Base-by-base conservation (phyloP, 1,140 invertebrate genomes). In the Hesperophylax magnus region DNA sequence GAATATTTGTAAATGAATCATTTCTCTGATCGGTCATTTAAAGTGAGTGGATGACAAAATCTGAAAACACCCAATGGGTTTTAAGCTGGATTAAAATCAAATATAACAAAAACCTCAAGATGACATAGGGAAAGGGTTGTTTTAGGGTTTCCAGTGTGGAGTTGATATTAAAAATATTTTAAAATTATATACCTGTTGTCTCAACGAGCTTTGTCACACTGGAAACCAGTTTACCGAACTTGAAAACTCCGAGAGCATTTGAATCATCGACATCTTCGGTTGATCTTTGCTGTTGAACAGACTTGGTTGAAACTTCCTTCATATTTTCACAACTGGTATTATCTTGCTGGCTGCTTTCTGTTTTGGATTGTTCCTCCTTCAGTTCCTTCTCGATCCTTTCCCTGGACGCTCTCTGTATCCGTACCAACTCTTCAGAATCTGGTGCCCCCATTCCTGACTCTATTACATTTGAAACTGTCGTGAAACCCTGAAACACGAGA, bases 401-500 rank as follows among this genome's bases (percentile, higher is more conserved):
- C 77, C 85, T 82, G 78, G 89, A 86, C 80, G 86, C 81, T 78
- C 88, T 87, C 85, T 90, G 86, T 31, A 87, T 86, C 83, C 90
- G 89, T 1, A 93, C 95, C 65, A 97, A 85, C 85, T 96, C 93
- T 86, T 94, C 93, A 17, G 95, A 94, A 86, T 95, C 92, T 24
- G 95, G 94, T 8, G 93, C 93, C 27, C 94, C 95, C 61, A 97
- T 93, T 53, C 92, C 91, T 63, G 92, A 93, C 88, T 96, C 95
- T 78, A 97, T 87, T 15, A 97, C 93, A 61, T 93, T 94, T 82
- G 90, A 91, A 11, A 97, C 84, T 6, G 82, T 83, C 15, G 87
- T 86, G 65, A 90, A 87, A 7, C 89, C 89, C 89, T 90, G 83
- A 39, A 84, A 84, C n/a, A 52, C 11, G 3, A 47, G 39, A 47